phyloP scores from a whole-genome alignment of 37 sponge, comb jelly and placozoan species.

The Beroe ovata region DNA sequence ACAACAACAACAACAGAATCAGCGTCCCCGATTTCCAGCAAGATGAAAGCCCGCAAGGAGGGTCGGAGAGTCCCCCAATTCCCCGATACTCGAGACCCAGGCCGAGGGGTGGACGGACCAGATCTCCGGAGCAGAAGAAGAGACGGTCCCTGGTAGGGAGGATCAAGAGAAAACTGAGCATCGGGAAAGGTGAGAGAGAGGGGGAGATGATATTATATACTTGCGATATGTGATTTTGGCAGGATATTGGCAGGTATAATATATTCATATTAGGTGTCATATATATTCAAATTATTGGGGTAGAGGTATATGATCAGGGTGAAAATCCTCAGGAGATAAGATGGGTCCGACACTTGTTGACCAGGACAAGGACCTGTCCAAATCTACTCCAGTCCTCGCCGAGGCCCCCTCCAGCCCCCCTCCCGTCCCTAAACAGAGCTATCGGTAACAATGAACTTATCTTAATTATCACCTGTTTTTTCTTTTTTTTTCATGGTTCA shows the following conservation, averaged over 20 bases:
- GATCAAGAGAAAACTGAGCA: slow-evolving; percentile 27
- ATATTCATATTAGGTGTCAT: too few species aligned
- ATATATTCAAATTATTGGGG: too few species aligned
- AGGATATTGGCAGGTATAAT: too few species aligned
- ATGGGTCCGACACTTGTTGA: not conserved
- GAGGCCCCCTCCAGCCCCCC: not conserved
- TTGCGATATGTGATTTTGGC: too few species aligned
- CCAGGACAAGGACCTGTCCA: slow-evolving; percentile 18
- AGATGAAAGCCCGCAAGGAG: too few species aligned
- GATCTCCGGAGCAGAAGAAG: slow-evolving; percentile 12
- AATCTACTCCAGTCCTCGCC: slow-evolving; percentile 35
- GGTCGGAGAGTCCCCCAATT: not conserved
- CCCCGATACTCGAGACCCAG: not conserved
- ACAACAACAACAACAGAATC: too few species aligned
- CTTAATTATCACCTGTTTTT: too few species aligned
- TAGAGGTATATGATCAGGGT: too few species aligned
- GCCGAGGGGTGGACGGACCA: not conserved
- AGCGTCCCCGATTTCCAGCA: too few species aligned
- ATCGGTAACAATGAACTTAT: too few species aligned
- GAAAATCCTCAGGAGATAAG: slow-evolving; percentile 50
- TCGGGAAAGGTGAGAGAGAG: slow-evolving; percentile 9
- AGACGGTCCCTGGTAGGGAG: slow-evolving; percentile 29
- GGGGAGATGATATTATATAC: not conserved
- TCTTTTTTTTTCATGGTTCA: too few species aligned
- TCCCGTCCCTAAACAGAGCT: too few species aligned